Base-by-base conservation (phyloP, 2,888 invertebrate genomes). In the Lasioglossum zephyrum region DNA sequence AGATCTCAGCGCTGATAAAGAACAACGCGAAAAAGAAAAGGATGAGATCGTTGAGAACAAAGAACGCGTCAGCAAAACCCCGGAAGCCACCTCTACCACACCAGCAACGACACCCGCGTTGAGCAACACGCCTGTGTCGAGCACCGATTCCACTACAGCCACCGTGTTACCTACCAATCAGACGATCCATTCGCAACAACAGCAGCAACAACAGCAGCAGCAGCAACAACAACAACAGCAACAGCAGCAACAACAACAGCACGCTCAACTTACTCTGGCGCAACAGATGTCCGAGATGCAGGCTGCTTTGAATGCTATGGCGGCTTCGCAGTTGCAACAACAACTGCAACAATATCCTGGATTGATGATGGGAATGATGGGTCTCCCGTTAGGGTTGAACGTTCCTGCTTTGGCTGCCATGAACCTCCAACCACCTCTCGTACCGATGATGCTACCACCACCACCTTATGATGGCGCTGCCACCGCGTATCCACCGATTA, bases 381-480 rank as follows among this genome's bases (percentile, higher is more conserved):
- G 97, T 3, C 95, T 98, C 88, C 98, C 98, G 2, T 95, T 98
- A 86, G 98, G 98, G 26, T 95, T 98, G 87, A 98, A 98, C 94
- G 96, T 97, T 93, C 97, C 97, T 70, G 97, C 98, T 11, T 95
- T 98, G 86, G 98, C 98, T 36, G 98, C 99, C 60, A 99, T 99
- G 98, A 99, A 99, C 95, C 96, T 99, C 79, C 99, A 99, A 94
- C 99, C 99, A 41, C 99, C 99, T 1, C 95, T 98, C 91, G 98
- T 98, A 93, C 98, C 98, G 36, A 96, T 98, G 95, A 98, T 98
- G 98, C 96, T 98, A 96, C 98, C 98, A 57, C 97, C 98, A 26
- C 97, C 98, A 47, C 97, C 97, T 8, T 97, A 97, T 94, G 98
- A 98, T 93, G 93, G 94, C 60, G 92, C 94, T 22, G 77, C 92